Evolutionary conservation across 2,888 invertebrate species (phyloP), one percentile per base, ranked within the genome.

Genomic region (Poecilus cupreus): DNA sequence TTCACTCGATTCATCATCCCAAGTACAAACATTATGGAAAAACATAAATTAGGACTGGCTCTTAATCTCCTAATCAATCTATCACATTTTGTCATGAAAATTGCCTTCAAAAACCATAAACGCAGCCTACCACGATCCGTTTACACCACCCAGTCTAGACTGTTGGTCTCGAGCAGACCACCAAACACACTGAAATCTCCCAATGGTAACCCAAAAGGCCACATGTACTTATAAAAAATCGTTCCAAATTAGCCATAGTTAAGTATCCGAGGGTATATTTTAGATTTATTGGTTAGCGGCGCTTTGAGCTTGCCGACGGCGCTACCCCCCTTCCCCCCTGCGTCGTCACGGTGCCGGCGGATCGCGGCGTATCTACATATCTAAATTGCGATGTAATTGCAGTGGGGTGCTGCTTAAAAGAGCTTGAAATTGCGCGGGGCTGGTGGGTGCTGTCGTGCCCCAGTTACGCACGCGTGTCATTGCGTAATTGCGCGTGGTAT

Each of bases 351-450:
- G 64, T 68, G 37, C 64, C 39, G 37, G 64, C 64, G 18, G 51
- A 51, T 51, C 51, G 16, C 60, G 60, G 13, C 57, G 24, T 81
- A 75, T 81, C 81, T 89, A 88, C 88, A 87, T 88, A 89, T 89
- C 89, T 89, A 89, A 89, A 89, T 89, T 89, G 88, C 86, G 83
- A 84, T 87, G 88, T 89, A 89, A 89, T 89, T 89, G 89, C 70
- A 72, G 80, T 75, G 87, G 86, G 86, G 87, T 87, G 88, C 88
- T 88, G 89, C 87, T 88, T 89, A 89, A 89, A 88, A 89, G 89
- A 88, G 89, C 89, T 89, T 89, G 89, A 89, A 89, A 89, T 89
- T 89, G 32, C 64, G 18, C 39, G 57, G 54, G 60, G 60, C 77
- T 60, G 10, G n/a, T 60, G 24, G 43, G 43, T 16, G 11, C 70